Evolutionary conservation across 2,113 vertebrate species (phyloP).

Genomic region (Etheostoma cragini): DNA sequence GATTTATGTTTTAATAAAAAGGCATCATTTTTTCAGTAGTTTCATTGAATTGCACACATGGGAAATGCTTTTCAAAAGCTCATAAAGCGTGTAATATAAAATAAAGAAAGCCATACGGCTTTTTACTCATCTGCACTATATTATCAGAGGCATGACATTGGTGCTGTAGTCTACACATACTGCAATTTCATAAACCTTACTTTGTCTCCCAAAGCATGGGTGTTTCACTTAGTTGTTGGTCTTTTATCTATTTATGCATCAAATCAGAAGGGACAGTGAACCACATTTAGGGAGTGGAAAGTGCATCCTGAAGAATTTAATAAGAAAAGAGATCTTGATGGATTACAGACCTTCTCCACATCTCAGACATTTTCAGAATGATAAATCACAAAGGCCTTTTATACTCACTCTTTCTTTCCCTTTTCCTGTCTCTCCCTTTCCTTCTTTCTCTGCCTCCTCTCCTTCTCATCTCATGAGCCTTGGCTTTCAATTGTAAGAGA

Average conservation of each 20-base stretch:
- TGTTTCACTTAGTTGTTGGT: slow-evolving; percentile 75
- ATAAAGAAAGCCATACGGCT: background rate
- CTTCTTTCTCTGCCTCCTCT: slow-evolving; percentile 51
- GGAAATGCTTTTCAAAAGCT: slow-evolving; percentile 9
- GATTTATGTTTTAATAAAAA: slow-evolving; percentile 10
- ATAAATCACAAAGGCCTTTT: slow-evolving; percentile 85
- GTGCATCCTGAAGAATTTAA: slow-evolving; percentile 87
- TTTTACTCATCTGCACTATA: background rate
- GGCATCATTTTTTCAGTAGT: background rate
- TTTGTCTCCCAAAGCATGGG: slow-evolving; percentile 58
- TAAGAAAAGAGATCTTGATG: slow-evolving; percentile 88
- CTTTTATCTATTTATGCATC: slow-evolving; percentile 84
- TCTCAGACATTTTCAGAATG: slow-evolving; percentile 86
- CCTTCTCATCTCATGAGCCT: slow-evolving; percentile 79
- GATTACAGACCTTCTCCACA: slow-evolving; percentile 86
- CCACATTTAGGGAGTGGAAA: slow-evolving; percentile 82
- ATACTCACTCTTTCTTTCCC: slow-evolving; percentile 64
- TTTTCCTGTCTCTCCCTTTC: slow-evolving; percentile 49
- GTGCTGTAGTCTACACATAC: slow-evolving; percentile 34
- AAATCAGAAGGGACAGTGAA: slow-evolving; percentile 83
- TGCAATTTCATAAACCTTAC: slow-evolving; percentile 66
- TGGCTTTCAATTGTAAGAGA: slow-evolving; percentile 85
- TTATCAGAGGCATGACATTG: slow-evolving; percentile 8
- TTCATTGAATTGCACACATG: background rate
- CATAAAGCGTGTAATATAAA: slow-evolving; percentile 21